A percentile compares a stretch with the other conserved stretches of the same genome.
Conservation (phyloP, 2,888 invertebrate species). For the Callyntrura guangdongensis region DNA sequence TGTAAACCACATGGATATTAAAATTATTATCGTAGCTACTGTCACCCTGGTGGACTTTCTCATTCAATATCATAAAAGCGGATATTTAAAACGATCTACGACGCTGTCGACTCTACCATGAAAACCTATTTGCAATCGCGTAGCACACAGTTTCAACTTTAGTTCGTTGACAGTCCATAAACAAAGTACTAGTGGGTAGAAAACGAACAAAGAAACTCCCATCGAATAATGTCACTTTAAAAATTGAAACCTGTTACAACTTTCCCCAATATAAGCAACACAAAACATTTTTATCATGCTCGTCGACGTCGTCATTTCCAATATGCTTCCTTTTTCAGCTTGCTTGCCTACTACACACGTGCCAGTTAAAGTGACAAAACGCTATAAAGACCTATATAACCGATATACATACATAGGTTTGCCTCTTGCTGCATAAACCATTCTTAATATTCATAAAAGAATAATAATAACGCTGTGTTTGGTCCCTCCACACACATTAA, state of each 20-base stretch:
- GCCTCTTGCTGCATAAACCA: neutral
- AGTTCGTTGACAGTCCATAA: conserved; percentile 51
- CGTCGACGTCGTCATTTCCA: no score
- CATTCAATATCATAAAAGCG: neutral
- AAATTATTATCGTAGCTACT: conserved; percentile 15
- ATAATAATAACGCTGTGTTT: no score
- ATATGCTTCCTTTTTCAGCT: neutral
- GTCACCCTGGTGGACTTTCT: neutral
- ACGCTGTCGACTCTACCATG: conserved; percentile 3
- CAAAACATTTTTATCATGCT: no score
- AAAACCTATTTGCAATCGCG: neutral
- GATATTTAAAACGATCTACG: neutral
- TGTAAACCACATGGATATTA: neutral
- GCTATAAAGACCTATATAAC: neutral
- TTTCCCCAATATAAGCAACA: neutral
- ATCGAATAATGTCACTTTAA: conserved; percentile 46
- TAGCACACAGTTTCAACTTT: conserved; percentile 11
- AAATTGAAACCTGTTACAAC: conserved; percentile 60
- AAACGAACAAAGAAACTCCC: conserved; percentile 44
- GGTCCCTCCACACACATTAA: no score
- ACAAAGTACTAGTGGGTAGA: neutral
- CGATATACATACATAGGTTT: neutral
- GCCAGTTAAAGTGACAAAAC: neutral
- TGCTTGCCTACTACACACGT: neutral
- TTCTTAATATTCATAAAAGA: conserved; percentile 3